Evolutionary conservation across 2,797 vertebrate genomes (phyloP), one percentile per base, ranked within the genome.

Genomic region (Lagocephalus sceleratus): DNA sequence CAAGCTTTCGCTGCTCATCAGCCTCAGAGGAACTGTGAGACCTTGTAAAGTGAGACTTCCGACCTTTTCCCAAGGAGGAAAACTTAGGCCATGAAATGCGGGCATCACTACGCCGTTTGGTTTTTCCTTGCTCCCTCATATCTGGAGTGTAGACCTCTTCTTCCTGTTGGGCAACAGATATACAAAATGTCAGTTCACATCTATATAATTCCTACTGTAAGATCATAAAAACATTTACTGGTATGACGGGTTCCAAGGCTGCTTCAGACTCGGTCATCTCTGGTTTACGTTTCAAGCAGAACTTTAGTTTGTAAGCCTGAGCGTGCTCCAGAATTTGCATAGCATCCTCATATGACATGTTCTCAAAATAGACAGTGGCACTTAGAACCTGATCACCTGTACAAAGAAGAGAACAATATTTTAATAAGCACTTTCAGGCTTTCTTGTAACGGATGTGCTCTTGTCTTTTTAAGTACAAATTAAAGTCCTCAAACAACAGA

Each of bases 11-110:
- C 56, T 91, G 88, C 54, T 97, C 94, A 2, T 92, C 90, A 14
- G 96, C 94, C 81, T 98, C 96, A 1, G 96, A 96, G n/a, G 94
- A 94, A 74, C 97, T 99, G 51, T 91, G 94, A 67, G 97, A 98
- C 63, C 97, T 92, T 55, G 88, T 91, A 42, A 95, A 96, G 6
- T 87, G 89, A 0, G 90, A 40, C 58, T 88, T 91, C 15, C 75
- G 85, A 57, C 90, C 92, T 76, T 83, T 93, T 70, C 87, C 92
- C 12, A 96, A 88, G 11, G 93, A 87, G 5, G 94, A 92, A 73
- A 98, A 97, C 78, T 97, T 98, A 12, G 97, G 96, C 94, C 97
- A 98, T 2, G 96, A 98, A 40, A 97, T 90, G 51, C 95, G 91
- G 0, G 92, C 92, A 25, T 92, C 94, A 26, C 92, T 91, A 7